These are phyloP conservation scores for Coptodon rendalli DNA, from an alignment of 2,113 vertebrate genomes.

Conservation along the genomic window DNA sequence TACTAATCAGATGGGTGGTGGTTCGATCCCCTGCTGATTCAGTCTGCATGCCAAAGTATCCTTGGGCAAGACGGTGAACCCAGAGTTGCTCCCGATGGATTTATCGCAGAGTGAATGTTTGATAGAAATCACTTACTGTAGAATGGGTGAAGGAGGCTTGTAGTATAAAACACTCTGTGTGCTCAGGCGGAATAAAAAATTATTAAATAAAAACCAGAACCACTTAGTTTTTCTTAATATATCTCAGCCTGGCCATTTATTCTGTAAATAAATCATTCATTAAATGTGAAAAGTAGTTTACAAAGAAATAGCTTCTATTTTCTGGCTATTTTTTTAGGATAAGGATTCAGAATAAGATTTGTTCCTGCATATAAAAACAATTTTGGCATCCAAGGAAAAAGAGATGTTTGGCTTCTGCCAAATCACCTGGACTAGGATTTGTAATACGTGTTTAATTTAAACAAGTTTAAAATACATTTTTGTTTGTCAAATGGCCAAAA, in stretches of 20 bases:
- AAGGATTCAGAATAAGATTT: background rate
- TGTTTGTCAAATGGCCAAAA: background rate
- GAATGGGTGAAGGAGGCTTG: background rate
- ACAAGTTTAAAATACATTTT: background rate
- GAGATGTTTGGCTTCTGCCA: background rate
- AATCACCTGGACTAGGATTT: background rate
- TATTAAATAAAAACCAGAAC: background rate
- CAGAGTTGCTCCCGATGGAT: background rate
- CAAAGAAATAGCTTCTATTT: background rate
- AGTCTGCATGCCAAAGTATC: background rate
- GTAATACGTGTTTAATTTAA: background rate
- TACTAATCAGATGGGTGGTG: background rate
- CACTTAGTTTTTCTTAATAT: background rate
- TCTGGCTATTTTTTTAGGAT: background rate
- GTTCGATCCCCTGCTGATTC: rapidly evolving
- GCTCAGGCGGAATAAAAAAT: rapidly evolving
- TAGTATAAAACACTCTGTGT: background rate
- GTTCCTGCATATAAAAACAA: background rate
- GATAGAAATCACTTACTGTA: background rate
- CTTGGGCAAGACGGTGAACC: background rate
- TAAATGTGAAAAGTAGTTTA: background rate
- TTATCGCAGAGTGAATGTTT: background rate
- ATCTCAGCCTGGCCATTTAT: background rate
- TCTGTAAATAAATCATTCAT: background rate
- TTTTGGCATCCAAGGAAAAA: background rate